Percentiles rank a stretch among this genome's conserved stretches.
Evolutionary conservation across 2,888 invertebrate genomes (phyloP).

Genomic region (Caenorhabditis zanzibari): DNA sequence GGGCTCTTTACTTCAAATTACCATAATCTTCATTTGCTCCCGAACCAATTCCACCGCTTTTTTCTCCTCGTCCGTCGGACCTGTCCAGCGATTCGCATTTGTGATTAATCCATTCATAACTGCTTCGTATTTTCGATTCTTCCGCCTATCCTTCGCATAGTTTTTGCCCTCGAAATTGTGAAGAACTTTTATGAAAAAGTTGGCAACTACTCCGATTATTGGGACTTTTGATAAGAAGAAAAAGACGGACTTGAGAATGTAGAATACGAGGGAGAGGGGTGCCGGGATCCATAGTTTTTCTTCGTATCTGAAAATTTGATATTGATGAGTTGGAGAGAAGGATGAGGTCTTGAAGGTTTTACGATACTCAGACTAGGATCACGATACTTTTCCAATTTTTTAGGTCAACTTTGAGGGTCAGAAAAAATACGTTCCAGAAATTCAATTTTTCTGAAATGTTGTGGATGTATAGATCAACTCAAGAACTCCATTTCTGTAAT

Average conservation of each 20-base stretch:
- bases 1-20: not conserved
- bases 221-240: conserved; percentile 59
- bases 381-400: too few relatives aligned
- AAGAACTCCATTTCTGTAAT: too few relatives aligned
- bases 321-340: not conserved
- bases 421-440: too few relatives aligned
- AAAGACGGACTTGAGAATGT: conserved; percentile 51
- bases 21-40: conserved; percentile 60
- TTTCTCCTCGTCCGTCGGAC: conserved; percentile 51
- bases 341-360: too few relatives aligned
- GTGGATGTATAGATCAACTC: too few relatives aligned
- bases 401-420: too few relatives aligned
- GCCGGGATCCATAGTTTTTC: conserved; percentile 66
- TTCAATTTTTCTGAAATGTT: too few relatives aligned
- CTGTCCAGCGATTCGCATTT: conserved; percentile 31
- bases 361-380: too few relatives aligned
- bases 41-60: conserved; percentile 54
- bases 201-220: conserved; percentile 21
- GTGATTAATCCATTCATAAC: conserved; percentile 44
- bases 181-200: conserved; percentile 29
- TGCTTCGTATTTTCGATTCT: conserved; percentile 51
- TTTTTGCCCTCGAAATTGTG: conserved; percentile 50
- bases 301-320: conserved; percentile 57
- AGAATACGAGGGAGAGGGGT: conserved; percentile 67
- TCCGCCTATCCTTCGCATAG: conserved; percentile 58